Conservation (phyloP, 2,797 vertebrate genomes). For the Leontopithecus rosalia region DNA sequence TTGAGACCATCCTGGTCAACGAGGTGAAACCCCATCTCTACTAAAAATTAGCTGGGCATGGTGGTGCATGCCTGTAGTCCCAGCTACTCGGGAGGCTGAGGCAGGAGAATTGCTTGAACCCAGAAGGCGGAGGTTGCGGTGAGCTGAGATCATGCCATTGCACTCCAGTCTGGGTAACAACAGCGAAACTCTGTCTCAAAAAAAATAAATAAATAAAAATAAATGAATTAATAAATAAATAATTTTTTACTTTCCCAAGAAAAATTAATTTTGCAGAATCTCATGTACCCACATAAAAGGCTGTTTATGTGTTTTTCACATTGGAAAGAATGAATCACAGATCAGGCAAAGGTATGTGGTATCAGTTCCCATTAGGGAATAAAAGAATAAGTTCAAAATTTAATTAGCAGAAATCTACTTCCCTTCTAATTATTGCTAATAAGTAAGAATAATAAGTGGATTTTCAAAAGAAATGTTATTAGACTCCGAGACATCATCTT, state of each 20-base stretch:
- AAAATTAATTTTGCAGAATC: background rate
- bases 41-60: too few relatives aligned
- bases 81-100: too few relatives aligned
- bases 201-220: too few relatives aligned
- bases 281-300: background rate
- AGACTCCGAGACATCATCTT: background rate
- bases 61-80: too few relatives aligned
- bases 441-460: background rate
- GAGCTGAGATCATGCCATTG: too few relatives aligned
- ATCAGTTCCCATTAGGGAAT: conserved; percentile 10
- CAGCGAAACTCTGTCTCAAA: too few relatives aligned
- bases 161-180: too few relatives aligned
- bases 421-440: background rate
- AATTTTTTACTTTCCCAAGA: background rate
- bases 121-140: too few relatives aligned
- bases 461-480: conserved; percentile 5
- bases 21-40: too few relatives aligned
- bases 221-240: background rate
- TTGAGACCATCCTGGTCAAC: too few relatives aligned
- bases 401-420: background rate
- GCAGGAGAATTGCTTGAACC: too few relatives aligned
- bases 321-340: background rate
- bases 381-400: conserved; percentile 16
- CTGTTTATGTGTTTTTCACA: background rate
- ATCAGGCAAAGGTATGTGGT: background rate